Evolutionary conservation across 2,888 invertebrate species (phyloP), one percentile per base, ranked within the genome.

Genomic region (Heterodera filipjevi): DNA sequence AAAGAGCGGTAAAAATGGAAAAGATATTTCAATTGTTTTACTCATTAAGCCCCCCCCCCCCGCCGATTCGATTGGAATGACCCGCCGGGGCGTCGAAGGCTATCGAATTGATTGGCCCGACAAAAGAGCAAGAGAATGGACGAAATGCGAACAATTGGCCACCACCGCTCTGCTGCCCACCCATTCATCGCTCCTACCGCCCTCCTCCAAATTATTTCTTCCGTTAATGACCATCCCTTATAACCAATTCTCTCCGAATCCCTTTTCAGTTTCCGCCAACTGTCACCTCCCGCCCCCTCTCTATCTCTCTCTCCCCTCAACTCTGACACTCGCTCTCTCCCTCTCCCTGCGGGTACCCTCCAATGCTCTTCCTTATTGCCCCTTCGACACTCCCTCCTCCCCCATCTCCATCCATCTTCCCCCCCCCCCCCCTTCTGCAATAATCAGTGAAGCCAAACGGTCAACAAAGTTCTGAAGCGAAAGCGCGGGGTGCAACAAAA

Each of bases 351-450:
- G n/a, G n/a, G n/a, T n/a, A n/a, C n/a, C n/a, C n/a, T n/a, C n/a
- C n/a, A n/a, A n/a, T n/a, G n/a, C n/a, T n/a, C n/a, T 59, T 59
- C 22, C 59, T 59, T n/a, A n/a, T 22, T 27, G 59, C 59, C 59
- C n/a, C 5, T 22, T 59, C n/a, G 22, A n/a, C 59, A n/a, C 12
- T n/a, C n/a, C n/a, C 5, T 59, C n/a, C 6, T 49, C 27, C n/a
- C 59, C n/a, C 59, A 6, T 59, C n/a, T 59, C 59, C 5, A 59
- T 59, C n/a, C 59, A 59, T 59, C 59, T 59, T 59, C 59, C n/a
- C 59, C 59, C n/a, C 19, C 53, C 19, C 53, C 53, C 53, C 14
- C 16, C 53, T 53, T 53, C 5, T 19, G 19, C 14, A 59, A 8
- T n/a, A 12, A 59, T n/a, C 5, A 49, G 59, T 1, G 59, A 27